phyloP scores from a whole-genome alignment of 2,113 vertebrate genomes.

The Burhinus oedicnemus region DNA sequence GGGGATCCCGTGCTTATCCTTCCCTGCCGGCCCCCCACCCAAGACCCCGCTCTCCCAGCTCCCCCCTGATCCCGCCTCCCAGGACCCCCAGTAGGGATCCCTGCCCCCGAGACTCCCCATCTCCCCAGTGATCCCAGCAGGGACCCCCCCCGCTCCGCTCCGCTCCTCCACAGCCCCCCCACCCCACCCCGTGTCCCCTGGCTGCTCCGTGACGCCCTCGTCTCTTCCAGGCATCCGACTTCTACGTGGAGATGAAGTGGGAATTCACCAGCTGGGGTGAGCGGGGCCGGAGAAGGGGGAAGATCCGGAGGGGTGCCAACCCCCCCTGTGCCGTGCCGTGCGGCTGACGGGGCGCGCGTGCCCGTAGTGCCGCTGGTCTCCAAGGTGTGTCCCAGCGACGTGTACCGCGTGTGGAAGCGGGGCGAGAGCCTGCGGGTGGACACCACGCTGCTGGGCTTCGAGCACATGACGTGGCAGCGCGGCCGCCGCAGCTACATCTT shows the following conservation, averaged over 20 bases:
- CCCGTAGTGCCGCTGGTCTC: constrained; percentile 90
- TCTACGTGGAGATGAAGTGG: constrained; percentile 99
- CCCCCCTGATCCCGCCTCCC: neutral
- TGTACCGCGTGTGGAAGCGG: constrained; percentile 95
- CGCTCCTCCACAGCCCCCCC: no score
- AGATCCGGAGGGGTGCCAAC: neutral
- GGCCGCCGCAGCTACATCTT: constrained; percentile 95
- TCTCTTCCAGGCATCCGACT: constrained; percentile 85
- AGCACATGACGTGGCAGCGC: constrained; percentile 97
- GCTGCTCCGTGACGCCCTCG: neutral
- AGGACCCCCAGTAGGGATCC: no score
- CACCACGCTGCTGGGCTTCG: constrained; percentile 93
- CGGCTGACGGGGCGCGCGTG: neutral
- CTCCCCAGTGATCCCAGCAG: neutral
- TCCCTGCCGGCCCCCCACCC: neutral
- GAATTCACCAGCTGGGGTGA: constrained; percentile 98
- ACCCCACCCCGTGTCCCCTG: neutral
- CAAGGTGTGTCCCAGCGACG: constrained; percentile 93
- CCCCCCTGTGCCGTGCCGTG: rapidly evolving
- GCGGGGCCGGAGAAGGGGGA: neutral
- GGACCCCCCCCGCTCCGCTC: no score
- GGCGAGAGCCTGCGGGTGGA: constrained; percentile 92
- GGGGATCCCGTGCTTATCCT: neutral
- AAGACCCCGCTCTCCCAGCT: neutral
- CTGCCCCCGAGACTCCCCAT: no score